A percentile compares a stretch with the other conserved stretches of the same genome.
Conservation (phyloP, 2,797 vertebrate species). For the Loriculus beryllinus region DNA sequence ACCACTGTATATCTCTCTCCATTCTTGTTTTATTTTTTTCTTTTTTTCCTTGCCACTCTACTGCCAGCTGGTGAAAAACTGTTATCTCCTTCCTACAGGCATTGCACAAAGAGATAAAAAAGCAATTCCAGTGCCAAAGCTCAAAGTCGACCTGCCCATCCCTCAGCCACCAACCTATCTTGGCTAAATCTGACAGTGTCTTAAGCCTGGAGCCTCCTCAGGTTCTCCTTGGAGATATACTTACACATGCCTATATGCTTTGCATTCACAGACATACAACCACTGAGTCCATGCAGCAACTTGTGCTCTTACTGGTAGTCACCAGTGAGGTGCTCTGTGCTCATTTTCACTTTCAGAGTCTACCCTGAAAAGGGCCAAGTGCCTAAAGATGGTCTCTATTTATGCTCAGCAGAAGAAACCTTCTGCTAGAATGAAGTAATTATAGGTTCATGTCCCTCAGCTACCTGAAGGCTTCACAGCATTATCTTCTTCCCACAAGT, state of each 20-base stretch:
- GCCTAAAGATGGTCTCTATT: not conserved
- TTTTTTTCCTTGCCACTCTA: not conserved
- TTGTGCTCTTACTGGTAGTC: not conserved
- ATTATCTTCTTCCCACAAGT: not conserved
- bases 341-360: not conserved
- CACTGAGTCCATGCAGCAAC: not conserved
- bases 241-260: not conserved
- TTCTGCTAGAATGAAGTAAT: not conserved
- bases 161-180: not conserved
- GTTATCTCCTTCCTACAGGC: not conserved
- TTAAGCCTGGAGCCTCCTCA: not conserved
- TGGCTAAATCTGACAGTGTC: not conserved
- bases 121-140: constrained; percentile 6
- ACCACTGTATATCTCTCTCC: not conserved
- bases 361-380: rapidly evolving
- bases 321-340: not conserved
- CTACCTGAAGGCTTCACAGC: not conserved
- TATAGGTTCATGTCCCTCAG: not conserved
- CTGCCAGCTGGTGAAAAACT: not conserved
- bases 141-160: not conserved
- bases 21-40: not conserved
- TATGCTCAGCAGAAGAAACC: not conserved
- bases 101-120: not conserved
- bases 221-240: not conserved
- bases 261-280: not conserved